Conservation (phyloP, 1,140 invertebrate genomes). For the Drosophila yakuba region DNA sequence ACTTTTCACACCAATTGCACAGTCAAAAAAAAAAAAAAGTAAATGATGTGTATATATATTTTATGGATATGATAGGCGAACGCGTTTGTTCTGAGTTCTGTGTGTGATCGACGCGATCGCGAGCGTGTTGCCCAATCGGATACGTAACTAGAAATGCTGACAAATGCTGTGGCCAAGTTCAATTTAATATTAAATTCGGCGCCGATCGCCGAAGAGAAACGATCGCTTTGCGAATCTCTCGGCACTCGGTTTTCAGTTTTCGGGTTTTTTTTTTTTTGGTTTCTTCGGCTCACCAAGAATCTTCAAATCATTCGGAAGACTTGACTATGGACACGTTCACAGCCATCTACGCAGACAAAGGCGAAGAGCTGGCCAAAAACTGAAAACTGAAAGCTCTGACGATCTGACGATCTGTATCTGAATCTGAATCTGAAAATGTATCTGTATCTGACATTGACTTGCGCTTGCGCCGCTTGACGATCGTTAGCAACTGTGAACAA, state of each 20-base stretch:
- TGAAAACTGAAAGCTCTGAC: conserved; percentile 36
- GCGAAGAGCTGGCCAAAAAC: conserved; percentile 41
- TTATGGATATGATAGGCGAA: not conserved
- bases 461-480: not conserved
- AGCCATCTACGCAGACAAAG: conserved; percentile 9
- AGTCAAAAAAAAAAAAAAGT: conserved; percentile 31
- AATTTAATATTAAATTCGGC: conserved; percentile 81
- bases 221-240: conserved; percentile 7
- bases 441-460: conserved; percentile 21
- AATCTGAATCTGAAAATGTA: not conserved
- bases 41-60: not conserved
- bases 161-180: conserved; percentile 72
- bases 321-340: conserved; percentile 73
- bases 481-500: not conserved
- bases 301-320: conserved; percentile 48
- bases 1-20: conserved; percentile 15
- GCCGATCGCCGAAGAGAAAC: conserved; percentile 52
- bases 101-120: conserved; percentile 31
- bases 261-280: not conserved
- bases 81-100: conserved; percentile 4
- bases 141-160: conserved; percentile 77
- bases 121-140: conserved; percentile 73
- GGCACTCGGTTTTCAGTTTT: not conserved
- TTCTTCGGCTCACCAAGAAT: conserved; percentile 51
- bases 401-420: conserved; percentile 1